phyloP scores from a whole-genome alignment of 2,113 vertebrate genomes.

The Engystomops pustulosus region DNA sequence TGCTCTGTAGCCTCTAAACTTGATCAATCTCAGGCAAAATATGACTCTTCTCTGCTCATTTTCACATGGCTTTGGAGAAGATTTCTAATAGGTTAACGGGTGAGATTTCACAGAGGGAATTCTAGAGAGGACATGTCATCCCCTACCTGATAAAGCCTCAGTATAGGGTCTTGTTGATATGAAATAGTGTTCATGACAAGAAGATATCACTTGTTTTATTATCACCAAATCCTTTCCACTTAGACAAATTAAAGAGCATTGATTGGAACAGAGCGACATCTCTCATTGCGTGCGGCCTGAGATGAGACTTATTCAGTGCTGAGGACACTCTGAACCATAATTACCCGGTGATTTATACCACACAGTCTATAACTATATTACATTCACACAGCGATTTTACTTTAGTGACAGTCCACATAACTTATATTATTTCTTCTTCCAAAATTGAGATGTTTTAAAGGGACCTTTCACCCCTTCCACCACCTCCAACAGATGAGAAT shows the following conservation, averaged over 20 bases:
- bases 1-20: no score
- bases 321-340: slow-evolving; percentile 26
- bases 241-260: slow-evolving; percentile 51
- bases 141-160: no score
- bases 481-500: no score
- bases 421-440: not conserved
- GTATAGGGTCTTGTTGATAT: no score
- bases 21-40: no score
- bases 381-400: slow-evolving; percentile 17
- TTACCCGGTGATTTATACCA: slow-evolving; percentile 34
- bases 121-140: no score
- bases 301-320: slow-evolving; percentile 31
- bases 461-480: no score
- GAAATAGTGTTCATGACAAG: not conserved
- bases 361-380: slow-evolving; percentile 42
- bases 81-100: no score
- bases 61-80: no score
- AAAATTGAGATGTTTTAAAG: no score
- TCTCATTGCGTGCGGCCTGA: slow-evolving; percentile 28
- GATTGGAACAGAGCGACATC: slow-evolving; percentile 7
- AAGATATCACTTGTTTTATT: slow-evolving; percentile 39
- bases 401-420: slow-evolving; percentile 16
- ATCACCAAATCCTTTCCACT: slow-evolving; percentile 27
- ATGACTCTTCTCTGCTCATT: no score
- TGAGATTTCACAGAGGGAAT: no score